Base-by-base conservation (phyloP, 1,140 invertebrate genomes). In the Apocrypta bakeri region DNA sequence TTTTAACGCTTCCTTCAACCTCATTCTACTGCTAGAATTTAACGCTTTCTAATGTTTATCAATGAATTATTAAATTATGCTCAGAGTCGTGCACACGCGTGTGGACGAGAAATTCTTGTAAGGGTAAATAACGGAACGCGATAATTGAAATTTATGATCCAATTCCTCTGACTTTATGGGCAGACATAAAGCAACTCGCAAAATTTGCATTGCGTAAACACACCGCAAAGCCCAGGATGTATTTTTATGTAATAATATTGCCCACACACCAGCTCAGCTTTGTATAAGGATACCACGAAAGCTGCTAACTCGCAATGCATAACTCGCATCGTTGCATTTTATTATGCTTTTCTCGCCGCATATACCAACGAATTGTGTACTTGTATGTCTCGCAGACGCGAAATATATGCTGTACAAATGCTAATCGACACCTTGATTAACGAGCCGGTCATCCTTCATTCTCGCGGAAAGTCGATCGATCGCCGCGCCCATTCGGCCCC, bases 371-470 rank as follows among this genome's bases (percentile, higher is more conserved):
- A n/a, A n/a, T n/a, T n/a, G n/a, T n/a, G n/a, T n/a, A n/a, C n/a
- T n/a, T n/a, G n/a, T n/a, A n/a, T n/a, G n/a, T n/a, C n/a, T n/a
- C n/a, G n/a, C n/a, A n/a, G n/a, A n/a, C n/a, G n/a, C n/a, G n/a
- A n/a, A n/a, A n/a, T 56, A 56, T 17, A 56, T n/a, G n/a, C 48
- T 48, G 9, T 63, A 71, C n/a, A 27, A 74, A 75, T 74, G 33
- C 48, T 80, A 83, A 83, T 80, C 64, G 73, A 37, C 48, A 56
- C 72, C 31, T 71, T 80, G 48, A 83, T 83, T 77, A 77, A 83
- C 63, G 78, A 66, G 37, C 0, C 14, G 40, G 61, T 76, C 61
- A 73, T 80, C 63, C 72, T 56, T 76, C 78, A 56, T 71, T 73
- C 61, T 37, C n/a, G 0, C n/a, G 8, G 24, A n/a, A 7, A 42